phyloP scores from a whole-genome alignment of 2,888 invertebrate species.

The Mechanitis mazaeus region DNA sequence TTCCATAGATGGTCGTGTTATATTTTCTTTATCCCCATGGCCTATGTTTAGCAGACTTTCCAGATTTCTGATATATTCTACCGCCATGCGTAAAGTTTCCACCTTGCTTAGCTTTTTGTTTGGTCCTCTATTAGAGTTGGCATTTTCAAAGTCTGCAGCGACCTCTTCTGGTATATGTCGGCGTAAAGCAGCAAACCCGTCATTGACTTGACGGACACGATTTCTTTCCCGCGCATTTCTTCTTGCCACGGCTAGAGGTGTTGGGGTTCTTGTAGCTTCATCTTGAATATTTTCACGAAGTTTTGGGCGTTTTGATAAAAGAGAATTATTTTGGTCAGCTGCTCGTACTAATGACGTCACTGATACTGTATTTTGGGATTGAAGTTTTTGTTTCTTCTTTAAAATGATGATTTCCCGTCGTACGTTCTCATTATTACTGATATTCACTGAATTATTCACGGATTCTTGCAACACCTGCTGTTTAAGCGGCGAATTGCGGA shows the following conservation, averaged over 20 bases:
- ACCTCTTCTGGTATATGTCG: slow-evolving; percentile 91
- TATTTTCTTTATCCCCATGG: slow-evolving; percentile 74
- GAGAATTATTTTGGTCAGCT: slow-evolving; percentile 49
- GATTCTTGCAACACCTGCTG: slow-evolving; percentile 81
- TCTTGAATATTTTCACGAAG: slow-evolving; percentile 64
- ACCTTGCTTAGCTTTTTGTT: slow-evolving; percentile 91
- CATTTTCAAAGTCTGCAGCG: slow-evolving; percentile 81
- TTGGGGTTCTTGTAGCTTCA: slow-evolving; percentile 75
- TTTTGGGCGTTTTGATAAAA: slow-evolving; percentile 54
- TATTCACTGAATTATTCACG: slow-evolving; percentile 77
- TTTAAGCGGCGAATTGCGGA: slow-evolving; percentile 77
- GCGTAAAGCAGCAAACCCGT: slow-evolving; percentile 91
- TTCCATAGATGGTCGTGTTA: slow-evolving; percentile 58
- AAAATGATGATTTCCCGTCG: slow-evolving; percentile 74
- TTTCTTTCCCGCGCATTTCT: slow-evolving; percentile 95
- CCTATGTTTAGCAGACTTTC: slow-evolving; percentile 85
- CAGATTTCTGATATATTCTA: slow-evolving; percentile 90
- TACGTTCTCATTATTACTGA: slow-evolving; percentile 64
- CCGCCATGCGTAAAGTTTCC: slow-evolving; percentile 92
- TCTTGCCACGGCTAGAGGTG: slow-evolving; percentile 88
- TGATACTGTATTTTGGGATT: slow-evolving; percentile 57
- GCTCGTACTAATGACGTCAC: slow-evolving; percentile 66
- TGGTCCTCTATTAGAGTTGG: slow-evolving; percentile 80
- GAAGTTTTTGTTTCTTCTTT: slow-evolving; percentile 68
- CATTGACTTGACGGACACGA: slow-evolving; percentile 94